Conservation (phyloP, 1,140 invertebrate species). For the Zaprionus inermis region DNA sequence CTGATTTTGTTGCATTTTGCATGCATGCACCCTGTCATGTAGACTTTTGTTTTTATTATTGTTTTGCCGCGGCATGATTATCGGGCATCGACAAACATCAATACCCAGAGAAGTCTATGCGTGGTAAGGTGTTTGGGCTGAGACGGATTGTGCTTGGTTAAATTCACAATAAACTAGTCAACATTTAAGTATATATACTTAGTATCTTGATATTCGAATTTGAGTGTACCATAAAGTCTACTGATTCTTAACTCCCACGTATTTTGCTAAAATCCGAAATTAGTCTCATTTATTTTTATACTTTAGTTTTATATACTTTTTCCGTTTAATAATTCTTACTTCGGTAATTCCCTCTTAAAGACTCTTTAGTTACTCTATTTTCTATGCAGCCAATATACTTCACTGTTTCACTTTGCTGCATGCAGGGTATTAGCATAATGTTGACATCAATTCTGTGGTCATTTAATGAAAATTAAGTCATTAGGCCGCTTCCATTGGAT, state of each 20-base stretch:
- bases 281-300: too few species aligned
- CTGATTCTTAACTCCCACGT: too few species aligned
- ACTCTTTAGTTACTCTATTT: background rate
- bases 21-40: background rate
- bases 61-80: background rate
- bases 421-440: slow-evolving; percentile 45
- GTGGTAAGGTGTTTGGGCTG: background rate
- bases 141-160: background rate
- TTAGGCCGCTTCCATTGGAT: slow-evolving; percentile 33
- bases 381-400: background rate
- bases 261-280: too few species aligned
- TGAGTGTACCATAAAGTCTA: too few species aligned
- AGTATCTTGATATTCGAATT: too few species aligned
- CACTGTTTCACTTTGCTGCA: background rate
- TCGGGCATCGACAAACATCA: background rate
- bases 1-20: slow-evolving; percentile 11
- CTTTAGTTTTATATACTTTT: too few species aligned
- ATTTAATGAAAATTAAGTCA: slow-evolving; percentile 58
- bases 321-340: too few species aligned
- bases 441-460: slow-evolving; percentile 54
- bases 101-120: background rate
- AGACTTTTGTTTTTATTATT: background rate
- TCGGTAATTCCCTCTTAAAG: too few species aligned
- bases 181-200: too few species aligned
- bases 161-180: too few species aligned